Conservation (phyloP, 2,888 invertebrate genomes). For the Polydrusus pterygomalis region DNA sequence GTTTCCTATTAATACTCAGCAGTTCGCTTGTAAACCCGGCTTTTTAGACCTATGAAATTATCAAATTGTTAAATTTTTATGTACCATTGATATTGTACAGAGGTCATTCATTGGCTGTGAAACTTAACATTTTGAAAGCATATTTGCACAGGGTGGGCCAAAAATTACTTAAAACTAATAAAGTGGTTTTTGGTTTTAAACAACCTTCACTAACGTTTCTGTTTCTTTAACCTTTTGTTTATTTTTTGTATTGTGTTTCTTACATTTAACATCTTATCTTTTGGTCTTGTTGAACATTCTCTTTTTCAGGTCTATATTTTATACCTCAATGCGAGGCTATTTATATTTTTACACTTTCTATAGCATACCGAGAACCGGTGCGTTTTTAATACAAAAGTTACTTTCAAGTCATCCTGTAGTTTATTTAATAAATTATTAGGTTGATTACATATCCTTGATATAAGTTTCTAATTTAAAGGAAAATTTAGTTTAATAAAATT, state of each 20-base stretch:
- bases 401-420: not conserved
- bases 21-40: no score
- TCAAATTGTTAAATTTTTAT: constrained; percentile 33
- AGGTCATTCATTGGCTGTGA: constrained; percentile 32
- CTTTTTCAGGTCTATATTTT: no score
- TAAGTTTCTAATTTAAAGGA: not conserved
- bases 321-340: no score
- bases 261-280: no score
- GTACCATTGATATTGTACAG: constrained; percentile 15
- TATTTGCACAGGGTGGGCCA: not conserved
- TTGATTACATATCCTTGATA: constrained; percentile 8
- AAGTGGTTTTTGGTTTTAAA: not conserved
- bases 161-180: not conserved
- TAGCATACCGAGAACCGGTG: no score
- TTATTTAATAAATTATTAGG: constrained; percentile 7
- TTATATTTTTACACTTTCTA: no score
- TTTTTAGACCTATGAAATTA: not conserved
- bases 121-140: constrained; percentile 34
- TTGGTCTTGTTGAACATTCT: no score
- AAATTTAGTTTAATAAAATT: constrained; percentile 3
- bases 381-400: not conserved
- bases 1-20: no score
- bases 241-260: no score
- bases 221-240: no score
- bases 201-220: no score